A percentile compares a stretch with the other conserved stretches of the same genome.
Evolutionary conservation across 2,797 vertebrate genomes (phyloP).

Genomic region (Macropodus opercularis): DNA sequence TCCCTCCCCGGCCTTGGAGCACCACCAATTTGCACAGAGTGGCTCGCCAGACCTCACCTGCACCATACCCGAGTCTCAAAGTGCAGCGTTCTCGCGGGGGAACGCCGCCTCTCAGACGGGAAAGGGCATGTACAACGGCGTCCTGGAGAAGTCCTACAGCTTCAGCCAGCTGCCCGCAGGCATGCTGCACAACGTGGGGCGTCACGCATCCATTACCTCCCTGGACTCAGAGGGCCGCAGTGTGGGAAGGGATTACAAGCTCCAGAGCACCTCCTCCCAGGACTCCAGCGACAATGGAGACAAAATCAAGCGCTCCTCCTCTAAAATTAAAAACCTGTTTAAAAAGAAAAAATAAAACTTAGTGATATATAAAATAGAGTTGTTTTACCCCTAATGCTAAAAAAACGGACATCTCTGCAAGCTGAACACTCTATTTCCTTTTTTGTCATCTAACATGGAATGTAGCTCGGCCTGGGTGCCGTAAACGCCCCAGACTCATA

Average conservation of each 20-base stretch:
- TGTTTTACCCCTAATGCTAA: slow-evolving; percentile 72
- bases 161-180: slow-evolving; percentile 90
- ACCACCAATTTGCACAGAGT: slow-evolving; percentile 82
- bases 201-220: slow-evolving; percentile 88
- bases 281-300: slow-evolving; percentile 93
- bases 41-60: slow-evolving; percentile 91
- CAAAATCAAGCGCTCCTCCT: slow-evolving; percentile 93
- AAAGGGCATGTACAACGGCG: slow-evolving; percentile 91
- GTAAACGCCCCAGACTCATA: slow-evolving; percentile 74
- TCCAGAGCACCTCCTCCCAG: slow-evolving; percentile 89
- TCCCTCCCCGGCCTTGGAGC: slow-evolving; percentile 83
- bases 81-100: slow-evolving; percentile 86
- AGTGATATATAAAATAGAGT: slow-evolving; percentile 40
- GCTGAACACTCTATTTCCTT: slow-evolving; percentile 69
- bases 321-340: slow-evolving; percentile 97
- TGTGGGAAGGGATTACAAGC: slow-evolving; percentile 84
- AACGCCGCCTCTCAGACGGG: slow-evolving; percentile 74
- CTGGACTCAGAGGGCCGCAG: slow-evolving; percentile 86
- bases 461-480: slow-evolving; percentile 86
- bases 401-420: slow-evolving; percentile 73
- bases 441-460: slow-evolving; percentile 82
- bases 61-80: slow-evolving; percentile 87
- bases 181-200: slow-evolving; percentile 87
- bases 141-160: slow-evolving; percentile 98
- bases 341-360: slow-evolving; percentile 90